A percentile compares a stretch with the other conserved stretches of the same genome.
Evolutionary conservation across 1,140 invertebrate species (phyloP).

Genomic region (Drosophila athabasca): DNA sequence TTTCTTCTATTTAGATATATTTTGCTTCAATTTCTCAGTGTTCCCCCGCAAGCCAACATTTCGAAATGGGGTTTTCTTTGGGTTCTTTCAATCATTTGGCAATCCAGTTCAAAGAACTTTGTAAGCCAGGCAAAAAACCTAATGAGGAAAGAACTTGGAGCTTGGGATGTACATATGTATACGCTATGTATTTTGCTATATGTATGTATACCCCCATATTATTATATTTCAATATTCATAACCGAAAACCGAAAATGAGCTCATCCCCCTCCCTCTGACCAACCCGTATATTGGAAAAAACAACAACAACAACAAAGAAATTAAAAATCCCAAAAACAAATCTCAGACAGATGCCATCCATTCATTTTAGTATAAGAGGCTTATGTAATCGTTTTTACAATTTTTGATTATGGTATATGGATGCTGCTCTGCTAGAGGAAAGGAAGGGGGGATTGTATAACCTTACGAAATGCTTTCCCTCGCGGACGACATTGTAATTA

Average conservation of each 20-base stretch:
- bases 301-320: conserved; percentile 23
- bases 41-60: not conserved
- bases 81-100: conserved; percentile 21
- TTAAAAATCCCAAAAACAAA: conserved; percentile 17
- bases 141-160: conserved; percentile 37
- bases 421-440: not conserved
- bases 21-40: not conserved
- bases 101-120: conserved; percentile 52
- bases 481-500: conserved; percentile 68
- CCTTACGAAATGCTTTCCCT: conserved; percentile 46
- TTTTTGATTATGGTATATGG: conserved; percentile 23
- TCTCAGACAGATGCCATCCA: conserved; percentile 26
- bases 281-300: conserved; percentile 17
- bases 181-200: not conserved
- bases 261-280: conserved; percentile 37
- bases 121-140: conserved; percentile 22
- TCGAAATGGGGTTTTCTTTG: conserved; percentile 2
- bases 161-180: conserved; percentile 6
- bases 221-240: conserved; percentile 69
- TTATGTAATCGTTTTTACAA: conserved; percentile 75
- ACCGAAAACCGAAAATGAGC: conserved; percentile 65
- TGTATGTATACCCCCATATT: conserved; percentile 56
- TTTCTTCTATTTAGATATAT: no score
- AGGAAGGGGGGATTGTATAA: conserved; percentile 25
- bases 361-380: conserved; percentile 49